Conservation (phyloP, 1,140 invertebrate species). For the Physella acuta region DNA sequence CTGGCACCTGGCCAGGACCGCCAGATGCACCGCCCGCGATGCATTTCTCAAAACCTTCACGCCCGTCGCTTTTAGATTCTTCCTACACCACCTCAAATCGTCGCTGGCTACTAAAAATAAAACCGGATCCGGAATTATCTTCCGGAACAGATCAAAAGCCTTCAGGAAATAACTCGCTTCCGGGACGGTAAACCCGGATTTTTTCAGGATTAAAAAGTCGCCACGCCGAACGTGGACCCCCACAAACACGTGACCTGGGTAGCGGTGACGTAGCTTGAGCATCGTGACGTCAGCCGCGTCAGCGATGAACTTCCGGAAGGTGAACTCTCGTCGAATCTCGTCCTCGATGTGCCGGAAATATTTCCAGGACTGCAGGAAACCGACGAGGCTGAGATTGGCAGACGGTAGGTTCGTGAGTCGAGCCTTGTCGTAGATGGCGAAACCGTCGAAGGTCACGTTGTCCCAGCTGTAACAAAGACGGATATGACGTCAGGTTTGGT, state of each 20-base stretch:
- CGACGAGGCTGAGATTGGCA: conserved; percentile 26
- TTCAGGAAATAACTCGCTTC: conserved; percentile 30
- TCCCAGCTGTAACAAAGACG: too few species aligned
- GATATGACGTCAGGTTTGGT: too few species aligned
- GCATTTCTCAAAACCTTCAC: conserved; percentile 26
- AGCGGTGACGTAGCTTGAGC: not conserved
- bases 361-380: conserved; percentile 42
- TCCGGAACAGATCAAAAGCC: conserved; percentile 32
- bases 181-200: conserved; percentile 33
- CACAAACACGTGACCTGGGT: conserved; percentile 23
- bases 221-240: conserved; percentile 40
- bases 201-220: conserved; percentile 30
- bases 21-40: conserved; percentile 44
- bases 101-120: conserved; percentile 44
- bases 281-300: conserved; percentile 22
- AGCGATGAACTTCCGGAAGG: conserved; percentile 25
- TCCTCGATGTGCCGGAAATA: conserved; percentile 32
- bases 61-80: conserved; percentile 27
- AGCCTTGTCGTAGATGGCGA: too few species aligned
- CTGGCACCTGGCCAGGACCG: conserved; percentile 37
- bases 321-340: conserved; percentile 32
- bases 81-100: conserved; percentile 37
- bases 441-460: too few species aligned
- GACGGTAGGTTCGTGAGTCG: conserved; percentile 19
- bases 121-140: conserved; percentile 20